Conservation (phyloP, 1,140 invertebrate species). For the Armadillidium nasatum region DNA sequence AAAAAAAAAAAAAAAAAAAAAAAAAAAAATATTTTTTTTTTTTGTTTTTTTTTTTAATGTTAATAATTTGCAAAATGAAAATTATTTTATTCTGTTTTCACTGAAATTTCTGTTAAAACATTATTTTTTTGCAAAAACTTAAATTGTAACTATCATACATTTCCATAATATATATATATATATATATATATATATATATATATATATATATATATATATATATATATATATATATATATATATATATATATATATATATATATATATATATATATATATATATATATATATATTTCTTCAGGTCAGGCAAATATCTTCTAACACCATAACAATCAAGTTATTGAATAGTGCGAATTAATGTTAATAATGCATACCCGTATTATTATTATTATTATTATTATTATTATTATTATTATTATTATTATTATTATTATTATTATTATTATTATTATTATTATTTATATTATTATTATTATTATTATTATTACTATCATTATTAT, state of each 20-base stretch:
- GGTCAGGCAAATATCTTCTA: not conserved
- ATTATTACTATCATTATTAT: too few relatives aligned
- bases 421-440: too few relatives aligned
- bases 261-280: constrained; percentile 15
- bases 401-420: not conserved
- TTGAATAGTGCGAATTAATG: not conserved
- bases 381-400: not conserved
- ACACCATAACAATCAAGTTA: not conserved
- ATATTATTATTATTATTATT: not conserved
- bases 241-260: constrained; percentile 12
- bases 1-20: too few relatives aligned
- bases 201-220: constrained; percentile 11
- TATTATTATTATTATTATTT: too few relatives aligned
- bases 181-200: constrained; percentile 11
- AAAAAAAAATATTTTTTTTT: too few relatives aligned
- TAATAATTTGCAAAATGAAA: too few relatives aligned
- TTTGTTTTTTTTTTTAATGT: too few relatives aligned
- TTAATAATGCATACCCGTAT: not conserved
- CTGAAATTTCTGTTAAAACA: too few relatives aligned
- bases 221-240: constrained; percentile 5
- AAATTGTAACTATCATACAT: too few relatives aligned
- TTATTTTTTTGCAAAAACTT: too few relatives aligned
- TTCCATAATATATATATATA: not conserved
- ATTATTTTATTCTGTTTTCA: too few relatives aligned
- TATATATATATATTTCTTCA: not conserved